Evolutionary conservation across 2,797 vertebrate genomes (phyloP).

Genomic region (Pachyuromys duprasi): DNA sequence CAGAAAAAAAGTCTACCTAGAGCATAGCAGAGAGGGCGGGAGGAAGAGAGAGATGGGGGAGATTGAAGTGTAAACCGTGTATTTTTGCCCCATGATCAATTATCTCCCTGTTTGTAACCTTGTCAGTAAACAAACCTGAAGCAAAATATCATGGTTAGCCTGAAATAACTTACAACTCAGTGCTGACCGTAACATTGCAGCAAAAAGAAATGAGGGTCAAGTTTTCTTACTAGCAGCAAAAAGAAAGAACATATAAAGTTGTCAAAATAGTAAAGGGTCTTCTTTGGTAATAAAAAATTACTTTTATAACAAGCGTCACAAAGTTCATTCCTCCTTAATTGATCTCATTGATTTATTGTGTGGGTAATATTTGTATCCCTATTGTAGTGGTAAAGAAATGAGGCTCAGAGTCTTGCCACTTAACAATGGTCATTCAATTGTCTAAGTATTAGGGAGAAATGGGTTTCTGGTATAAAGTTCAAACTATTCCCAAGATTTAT

Average conservation of each 20-base stretch:
- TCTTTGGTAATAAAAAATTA: background rate
- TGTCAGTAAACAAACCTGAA: constrained; percentile 17
- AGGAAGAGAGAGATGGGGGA: background rate
- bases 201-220: background rate
- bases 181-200: background rate
- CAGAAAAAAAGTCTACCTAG: background rate
- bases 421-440: background rate
- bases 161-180: background rate
- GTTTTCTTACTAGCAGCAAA: background rate
- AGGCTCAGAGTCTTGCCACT: background rate
- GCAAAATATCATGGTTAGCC: background rate
- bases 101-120: background rate
- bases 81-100: constrained; percentile 1
- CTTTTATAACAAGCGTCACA: background rate
- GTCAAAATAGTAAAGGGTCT: background rate
- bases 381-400: background rate
- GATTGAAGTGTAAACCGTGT: background rate
- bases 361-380: background rate
- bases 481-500: background rate
- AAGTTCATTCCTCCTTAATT: background rate
- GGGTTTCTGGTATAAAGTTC: constrained; percentile 3
- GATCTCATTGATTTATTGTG: background rate
- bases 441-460: background rate
- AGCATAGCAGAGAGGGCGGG: background rate
- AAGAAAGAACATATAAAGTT: background rate